A percentile compares a stretch with the other conserved stretches of the same genome.
Conservation (phyloP, 2,888 invertebrate genomes). For the Pantelozetes paolii region DNA sequence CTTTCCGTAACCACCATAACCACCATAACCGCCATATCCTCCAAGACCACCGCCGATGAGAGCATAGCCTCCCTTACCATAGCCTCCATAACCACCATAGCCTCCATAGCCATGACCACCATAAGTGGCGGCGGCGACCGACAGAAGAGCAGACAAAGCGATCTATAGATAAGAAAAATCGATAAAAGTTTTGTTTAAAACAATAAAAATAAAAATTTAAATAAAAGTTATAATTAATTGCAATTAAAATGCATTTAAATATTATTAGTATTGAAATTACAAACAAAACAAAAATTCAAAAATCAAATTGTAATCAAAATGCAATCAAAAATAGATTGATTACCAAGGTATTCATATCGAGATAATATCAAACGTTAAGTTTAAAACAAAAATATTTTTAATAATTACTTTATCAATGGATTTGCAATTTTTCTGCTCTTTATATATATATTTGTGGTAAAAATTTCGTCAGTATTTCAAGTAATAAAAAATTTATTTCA, state of each 20-base stretch:
- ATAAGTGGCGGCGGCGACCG: neutral
- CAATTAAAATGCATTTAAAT: too few species aligned
- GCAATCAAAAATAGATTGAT: neutral
- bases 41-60: neutral
- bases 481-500: too few species aligned
- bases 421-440: neutral
- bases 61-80: neutral
- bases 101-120: neutral
- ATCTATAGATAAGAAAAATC: neutral
- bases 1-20: neutral
- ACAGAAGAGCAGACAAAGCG: neutral
- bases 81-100: neutral
- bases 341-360: neutral
- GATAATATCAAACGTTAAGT: too few species aligned
- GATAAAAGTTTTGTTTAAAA: too few species aligned
- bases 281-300: too few species aligned
- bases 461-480: neutral
- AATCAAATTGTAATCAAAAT: too few species aligned
- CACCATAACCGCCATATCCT: too few species aligned
- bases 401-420: neutral
- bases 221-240: too few species aligned
- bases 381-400: neutral
- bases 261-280: too few species aligned
- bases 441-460: neutral
- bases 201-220: too few species aligned